phyloP scores from a whole-genome alignment of 2,113 vertebrate species.

The Talpa occidentalis region DNA sequence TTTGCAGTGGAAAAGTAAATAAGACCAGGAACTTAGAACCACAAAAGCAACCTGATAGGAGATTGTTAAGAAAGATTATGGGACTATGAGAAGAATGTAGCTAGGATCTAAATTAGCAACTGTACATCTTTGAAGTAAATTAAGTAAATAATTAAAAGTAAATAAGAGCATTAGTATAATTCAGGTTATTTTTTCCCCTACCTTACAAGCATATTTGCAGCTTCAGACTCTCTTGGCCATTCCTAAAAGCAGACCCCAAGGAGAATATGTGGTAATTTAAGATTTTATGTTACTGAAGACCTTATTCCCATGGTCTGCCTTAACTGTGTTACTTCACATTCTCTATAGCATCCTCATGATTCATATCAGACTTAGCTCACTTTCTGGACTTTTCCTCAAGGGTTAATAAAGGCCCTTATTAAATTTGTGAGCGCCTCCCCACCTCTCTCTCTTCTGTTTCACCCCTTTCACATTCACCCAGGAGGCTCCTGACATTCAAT shows the following conservation, averaged over 20 bases:
- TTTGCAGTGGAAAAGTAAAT: conserved; percentile 47
- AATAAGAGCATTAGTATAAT: not conserved
- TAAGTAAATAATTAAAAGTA: not conserved
- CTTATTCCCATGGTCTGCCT: not conserved
- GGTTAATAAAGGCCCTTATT: not conserved
- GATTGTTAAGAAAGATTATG: not conserved
- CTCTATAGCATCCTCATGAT: not conserved
- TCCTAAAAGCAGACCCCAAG: not conserved
- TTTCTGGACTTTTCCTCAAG: not conserved
- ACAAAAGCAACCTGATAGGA: not conserved
- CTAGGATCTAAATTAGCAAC: not conserved
- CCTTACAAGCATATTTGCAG: not conserved
- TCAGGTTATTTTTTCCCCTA: not conserved
- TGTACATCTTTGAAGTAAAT: not conserved
- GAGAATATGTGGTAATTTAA: not conserved
- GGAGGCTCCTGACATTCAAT: not conserved
- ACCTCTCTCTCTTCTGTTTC: not conserved
- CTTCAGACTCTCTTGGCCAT: not conserved
- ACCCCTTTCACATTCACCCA: not conserved
- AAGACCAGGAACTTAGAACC: conserved; percentile 15
- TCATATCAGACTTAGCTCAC: not conserved
- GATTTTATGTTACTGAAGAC: not conserved
- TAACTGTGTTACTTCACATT: not conserved
- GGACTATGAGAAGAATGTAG: not conserved
- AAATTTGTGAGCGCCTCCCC: not conserved